Percentiles rank a stretch among this genome's conserved stretches.
Evolutionary conservation across 2,888 invertebrate species (phyloP).

Genomic region (Hypsopygia costalis): DNA sequence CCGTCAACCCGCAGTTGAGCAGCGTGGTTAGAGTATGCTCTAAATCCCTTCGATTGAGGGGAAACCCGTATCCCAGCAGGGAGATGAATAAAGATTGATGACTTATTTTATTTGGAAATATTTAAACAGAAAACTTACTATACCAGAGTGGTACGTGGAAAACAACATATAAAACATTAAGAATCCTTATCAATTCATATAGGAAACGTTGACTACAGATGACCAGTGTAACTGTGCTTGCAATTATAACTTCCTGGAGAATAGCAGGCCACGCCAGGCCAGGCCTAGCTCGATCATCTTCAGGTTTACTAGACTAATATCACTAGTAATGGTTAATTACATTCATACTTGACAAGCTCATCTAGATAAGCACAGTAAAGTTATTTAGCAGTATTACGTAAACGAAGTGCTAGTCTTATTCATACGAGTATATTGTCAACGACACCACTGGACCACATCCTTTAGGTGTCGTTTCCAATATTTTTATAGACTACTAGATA

Average conservation of each 20-base stretch:
- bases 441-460: too few relatives aligned
- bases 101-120: too few relatives aligned
- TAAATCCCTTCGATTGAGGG: too few relatives aligned
- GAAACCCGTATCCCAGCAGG: too few relatives aligned
- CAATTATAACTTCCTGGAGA: constrained; percentile 5
- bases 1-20: too few relatives aligned
- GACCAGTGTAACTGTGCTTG: constrained; percentile 5
- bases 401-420: too few relatives aligned
- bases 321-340: neutral
- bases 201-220: neutral
- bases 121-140: too few relatives aligned
- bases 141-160: neutral
- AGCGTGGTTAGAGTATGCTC: too few relatives aligned
- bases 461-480: too few relatives aligned
- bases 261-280: neutral
- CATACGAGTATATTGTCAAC: too few relatives aligned
- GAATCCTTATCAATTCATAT: neutral
- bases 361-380: neutral
- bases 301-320: neutral
- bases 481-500: too few relatives aligned
- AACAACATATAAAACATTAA: neutral
- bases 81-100: too few relatives aligned
- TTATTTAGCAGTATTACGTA: neutral
- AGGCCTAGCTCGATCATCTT: neutral
- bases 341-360: neutral